Percentiles rank a stretch among this genome's conserved stretches.
phyloP scores from a whole-genome alignment of 30 jellyfish, hydroid and myxozoan genomes.

The Hydractinia echinata region DNA sequence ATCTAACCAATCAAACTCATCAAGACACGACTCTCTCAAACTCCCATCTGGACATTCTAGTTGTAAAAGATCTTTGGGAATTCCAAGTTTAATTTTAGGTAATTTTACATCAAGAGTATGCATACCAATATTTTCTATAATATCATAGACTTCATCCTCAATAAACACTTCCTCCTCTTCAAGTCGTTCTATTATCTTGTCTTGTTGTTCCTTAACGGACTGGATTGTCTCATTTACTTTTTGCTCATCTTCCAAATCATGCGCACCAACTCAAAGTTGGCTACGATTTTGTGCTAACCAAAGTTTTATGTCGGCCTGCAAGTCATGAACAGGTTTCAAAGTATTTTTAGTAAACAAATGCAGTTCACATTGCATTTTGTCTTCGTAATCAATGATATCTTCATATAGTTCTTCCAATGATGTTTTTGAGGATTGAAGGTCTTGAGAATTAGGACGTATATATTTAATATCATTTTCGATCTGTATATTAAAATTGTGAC shows the following conservation, averaged over 20 bases:
- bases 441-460: conserved; percentile 4
- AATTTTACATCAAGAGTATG: conserved; percentile 47
- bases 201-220: conserved; percentile 75
- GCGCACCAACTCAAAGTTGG: conserved; percentile 30
- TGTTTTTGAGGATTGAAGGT: background rate
- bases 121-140: conserved; percentile 40
- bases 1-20: conserved; percentile 55
- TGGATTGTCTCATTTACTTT: conserved; percentile 30
- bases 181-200: conserved; percentile 29
- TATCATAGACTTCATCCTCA: conserved; percentile 26
- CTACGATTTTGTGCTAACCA: conserved; percentile 68
- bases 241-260: conserved; percentile 46
- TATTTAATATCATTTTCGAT: conserved; percentile 46
- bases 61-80: conserved; percentile 45
- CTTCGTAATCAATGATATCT: conserved; percentile 18
- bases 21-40: conserved; percentile 35
- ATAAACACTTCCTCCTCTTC: conserved; percentile 41
- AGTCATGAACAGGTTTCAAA: conserved; percentile 51
- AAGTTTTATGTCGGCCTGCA: conserved; percentile 53
- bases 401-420: conserved; percentile 12
- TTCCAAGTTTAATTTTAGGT: conserved; percentile 56
- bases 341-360: conserved; percentile 43
- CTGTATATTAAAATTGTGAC: background rate
- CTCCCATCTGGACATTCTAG: conserved; percentile 54
- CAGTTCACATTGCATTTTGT: background rate